Evolutionary conservation across 2,888 invertebrate genomes (phyloP), one percentile per base, ranked within the genome.

Genomic region (Trissolcus japonicus): DNA sequence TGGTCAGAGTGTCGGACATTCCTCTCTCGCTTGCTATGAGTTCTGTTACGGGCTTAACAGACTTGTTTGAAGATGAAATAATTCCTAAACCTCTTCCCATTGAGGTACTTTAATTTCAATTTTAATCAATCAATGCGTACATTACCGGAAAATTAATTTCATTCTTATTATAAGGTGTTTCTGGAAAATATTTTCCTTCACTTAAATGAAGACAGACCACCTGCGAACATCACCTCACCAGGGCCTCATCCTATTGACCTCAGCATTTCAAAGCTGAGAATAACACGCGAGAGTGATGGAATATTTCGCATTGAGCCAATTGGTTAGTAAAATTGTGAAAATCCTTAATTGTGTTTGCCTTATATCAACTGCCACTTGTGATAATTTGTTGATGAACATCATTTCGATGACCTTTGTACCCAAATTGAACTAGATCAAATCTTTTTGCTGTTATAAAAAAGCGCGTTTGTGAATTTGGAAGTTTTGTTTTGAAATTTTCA

Each of bases 51-150:
- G 96, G 95, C 11, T 89, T 98, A 13, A 92, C 94, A 0, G 97
- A 96, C 88, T 92, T 98, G 79, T 91, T 95, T 0, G 97, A 97
- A 86, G 97, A 98, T 88, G 97, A 98, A 90, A 92, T 95, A 43
- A 91, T 95, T 21, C 93, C 93, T 1, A 92, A 93, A 67, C 95
- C 96, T 0, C 92, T 97, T 89, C 96, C 97, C 4, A 90, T 96
- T 84, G 93, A 95, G 91, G 95, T 96, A 88, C 13, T 29, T 9
- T 41, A 25, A 13, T 60, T 57, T 59, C 50, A 25, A 17, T 7
- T 54, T 55, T 7, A 11, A 35, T 35, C 7, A 35, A 9, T 11
- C 2, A 35, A 35, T 1, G 9, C 9, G 35, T 25, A 25, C 29
- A 7, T 29, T 35, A 35, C 1, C 60, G 62, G 51, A n/a, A 65